Evolutionary conservation across 1,140 invertebrate genomes (phyloP), one percentile per base, ranked within the genome.

Genomic region (Ectropis grisescens): DNA sequence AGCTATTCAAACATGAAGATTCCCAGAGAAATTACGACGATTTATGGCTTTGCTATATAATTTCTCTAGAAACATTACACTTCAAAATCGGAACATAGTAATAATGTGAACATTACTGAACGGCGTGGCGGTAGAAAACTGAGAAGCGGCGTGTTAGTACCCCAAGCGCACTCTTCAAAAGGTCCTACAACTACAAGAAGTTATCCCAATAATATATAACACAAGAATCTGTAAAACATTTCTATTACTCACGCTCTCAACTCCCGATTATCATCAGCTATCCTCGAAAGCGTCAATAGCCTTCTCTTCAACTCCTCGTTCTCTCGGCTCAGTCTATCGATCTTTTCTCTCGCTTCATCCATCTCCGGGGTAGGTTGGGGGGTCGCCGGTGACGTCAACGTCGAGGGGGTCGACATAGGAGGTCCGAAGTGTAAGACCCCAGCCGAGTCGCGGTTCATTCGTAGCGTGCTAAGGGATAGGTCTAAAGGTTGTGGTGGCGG

Each of bases 401-500:
- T 59, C 4, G 43, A 54, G 25, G 47, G 58, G 15, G 49, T 58
- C 31, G 49, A 39, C 0, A 50, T 55, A 16, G 79, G 50, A 15
- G 90, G 90, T 36, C 91, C 86, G 12, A 96, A 85, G 38, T 88
- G 84, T 24, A 96, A 87, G 1, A 93, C 76, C 2, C 94, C 94
- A 35, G 85, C 84, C 8, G 69, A 69, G 38, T 89, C 89, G 38
- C 93, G 82, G 8, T 72, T 83, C 42, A 96, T 82, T 11, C 84
- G 85, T 22, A 96, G 74, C 13, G 87, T 85, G 7, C 88, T 86
- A 12, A 96, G 87, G 40, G 85, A 86, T 22, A 95, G 52, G 82
- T 93, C 88, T n/a, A 94, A 83, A 1, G 94, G 93, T 29, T 92
- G 83, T 1, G 91, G 88, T 0, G 91, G 90, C 3, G 92, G 91